Evolutionary conservation across 2,797 vertebrate species (phyloP).

Genomic region (Xiphophorus birchmanni): DNA sequence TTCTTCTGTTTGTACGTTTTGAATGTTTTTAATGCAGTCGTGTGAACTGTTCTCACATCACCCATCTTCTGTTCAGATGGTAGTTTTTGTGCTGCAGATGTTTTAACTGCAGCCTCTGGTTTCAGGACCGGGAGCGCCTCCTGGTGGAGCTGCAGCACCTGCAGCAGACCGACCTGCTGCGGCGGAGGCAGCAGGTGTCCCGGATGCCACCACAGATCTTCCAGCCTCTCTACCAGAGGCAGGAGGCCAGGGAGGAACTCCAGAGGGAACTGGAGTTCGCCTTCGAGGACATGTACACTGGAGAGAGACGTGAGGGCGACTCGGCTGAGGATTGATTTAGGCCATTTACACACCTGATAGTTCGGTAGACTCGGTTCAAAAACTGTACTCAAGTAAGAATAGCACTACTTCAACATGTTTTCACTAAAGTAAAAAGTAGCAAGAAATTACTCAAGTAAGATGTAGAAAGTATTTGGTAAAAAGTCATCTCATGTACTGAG

Average conservation of each 20-base stretch:
- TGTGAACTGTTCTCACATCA: too few species aligned
- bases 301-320: conserved; percentile 83
- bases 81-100: too few species aligned
- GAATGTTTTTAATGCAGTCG: too few species aligned
- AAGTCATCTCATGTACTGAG: too few species aligned
- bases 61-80: not conserved
- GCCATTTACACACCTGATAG: too few species aligned
- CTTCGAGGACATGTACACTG: conserved; percentile 91
- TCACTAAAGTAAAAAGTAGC: too few species aligned
- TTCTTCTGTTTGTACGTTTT: not conserved
- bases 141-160: conserved; percentile 88
- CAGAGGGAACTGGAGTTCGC: conserved; percentile 92
- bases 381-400: too few species aligned
- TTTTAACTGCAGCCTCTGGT: not conserved
- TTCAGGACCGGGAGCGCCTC: conserved; percentile 85
- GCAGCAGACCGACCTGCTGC: conserved; percentile 87
- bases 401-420: too few species aligned
- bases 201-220: conserved; percentile 87
- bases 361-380: too few species aligned
- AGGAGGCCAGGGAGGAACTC: conserved; percentile 84
- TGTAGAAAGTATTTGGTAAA: too few species aligned
- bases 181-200: conserved; percentile 80
- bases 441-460: too few species aligned
- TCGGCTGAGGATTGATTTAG: not conserved
- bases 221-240: conserved; percentile 82